These are phyloP conservation scores for Trichomycterus rosablanca DNA, from an alignment of 2,113 vertebrate species.

Conservation along the genomic window DNA sequence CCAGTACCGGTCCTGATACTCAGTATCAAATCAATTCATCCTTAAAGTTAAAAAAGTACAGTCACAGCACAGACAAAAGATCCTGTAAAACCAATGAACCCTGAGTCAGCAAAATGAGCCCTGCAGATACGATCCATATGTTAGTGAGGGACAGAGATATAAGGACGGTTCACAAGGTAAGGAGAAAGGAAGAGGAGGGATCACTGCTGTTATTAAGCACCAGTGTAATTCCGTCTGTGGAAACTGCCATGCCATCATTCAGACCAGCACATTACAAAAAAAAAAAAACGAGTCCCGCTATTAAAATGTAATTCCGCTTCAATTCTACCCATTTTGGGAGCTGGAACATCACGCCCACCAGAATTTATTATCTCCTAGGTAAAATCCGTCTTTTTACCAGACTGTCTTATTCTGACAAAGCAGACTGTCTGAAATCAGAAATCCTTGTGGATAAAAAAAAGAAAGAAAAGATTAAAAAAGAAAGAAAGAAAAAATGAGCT, in stretches of 20 bases:
- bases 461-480: constrained; percentile 5
- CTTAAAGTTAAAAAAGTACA: no score
- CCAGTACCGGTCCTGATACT: no score
- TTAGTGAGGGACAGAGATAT: no score
- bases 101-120: no score
- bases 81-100: no score
- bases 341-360: neutral
- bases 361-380: constrained; percentile 29
- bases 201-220: constrained; percentile 43
- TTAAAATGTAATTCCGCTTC: constrained; percentile 38
- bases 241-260: constrained; percentile 23
- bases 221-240: constrained; percentile 28
- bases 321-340: constrained; percentile 22
- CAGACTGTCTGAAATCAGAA: constrained; percentile 24
- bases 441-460: constrained; percentile 26
- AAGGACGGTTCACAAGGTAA: no score
- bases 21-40: no score
- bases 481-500: neutral
- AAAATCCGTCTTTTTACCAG: no score
- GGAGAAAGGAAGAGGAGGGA: constrained; percentile 31
- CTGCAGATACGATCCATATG: no score
- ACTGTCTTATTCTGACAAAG: constrained; percentile 12
- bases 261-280: constrained; percentile 11
- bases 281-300: constrained; percentile 26
- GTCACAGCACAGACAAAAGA: no score